Base-by-base conservation (phyloP, 2,888 invertebrate species). In the Caenorhabditis imperialis region DNA sequence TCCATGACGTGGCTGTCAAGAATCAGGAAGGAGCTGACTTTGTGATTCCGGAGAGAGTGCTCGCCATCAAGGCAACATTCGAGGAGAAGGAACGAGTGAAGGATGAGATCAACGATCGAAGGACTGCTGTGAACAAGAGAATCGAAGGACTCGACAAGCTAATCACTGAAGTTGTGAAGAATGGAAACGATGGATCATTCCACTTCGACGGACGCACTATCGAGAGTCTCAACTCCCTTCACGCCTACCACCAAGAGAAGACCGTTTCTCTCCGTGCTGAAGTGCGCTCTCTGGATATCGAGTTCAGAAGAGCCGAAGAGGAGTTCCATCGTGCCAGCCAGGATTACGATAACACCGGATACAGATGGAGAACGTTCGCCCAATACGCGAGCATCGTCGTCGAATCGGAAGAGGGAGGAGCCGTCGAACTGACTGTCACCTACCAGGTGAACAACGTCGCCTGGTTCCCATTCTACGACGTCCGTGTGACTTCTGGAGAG, bases 401-500 rank as follows among this genome's bases (percentile, higher is more conserved):
- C 20, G 72, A 72, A 58, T 44, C 63, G 5, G 67, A 40, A 16
- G 48, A 62, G 23, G 63, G 51, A 8, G 63, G 40, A 33, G 12
- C 38, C 10, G 63, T 51, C 10, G 54, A 63, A 35, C 40, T 72
- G 4, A 54, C 63, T 3, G 27, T 73, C 25, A 61, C 57, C 12
- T 82, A 82, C 40, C 82, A 80, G 42, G 84, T 83, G 4, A 58
- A 53, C 51, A 73, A 79, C 23, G 84, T 84, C 30, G 23, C 53
- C 14, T 84, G 84, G 84, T 58, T 42, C 16, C 78, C 84, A 37
- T 69, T 53, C 45, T 84, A 85, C 69, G 84, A 84, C 27, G 54
- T 85, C 33, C 77, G 84, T 7, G 77, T 84, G 4, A 76, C 75
- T 27, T 48, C 54, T 47, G 69, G 50, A 35, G 69, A 25, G 8